Evolutionary conservation across 1,140 invertebrate species (phyloP).

Genomic region (Aphis craccivora): DNA sequence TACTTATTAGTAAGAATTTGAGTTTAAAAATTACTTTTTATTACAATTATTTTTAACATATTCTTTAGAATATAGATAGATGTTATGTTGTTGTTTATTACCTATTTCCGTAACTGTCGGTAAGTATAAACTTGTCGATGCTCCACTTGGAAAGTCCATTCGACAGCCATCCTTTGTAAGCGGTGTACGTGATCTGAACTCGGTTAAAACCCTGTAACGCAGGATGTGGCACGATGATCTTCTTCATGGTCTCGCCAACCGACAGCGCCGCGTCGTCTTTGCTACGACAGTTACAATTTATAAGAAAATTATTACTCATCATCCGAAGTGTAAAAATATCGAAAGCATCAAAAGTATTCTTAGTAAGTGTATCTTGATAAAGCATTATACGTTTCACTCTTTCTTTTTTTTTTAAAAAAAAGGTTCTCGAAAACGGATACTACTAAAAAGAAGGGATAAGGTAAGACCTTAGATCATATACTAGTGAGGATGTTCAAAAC

Average conservation of each 20-base stretch:
- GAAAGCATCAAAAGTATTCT: too few species aligned
- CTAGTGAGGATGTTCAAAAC: too few species aligned
- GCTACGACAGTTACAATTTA: conserved; percentile 64
- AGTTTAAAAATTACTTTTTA: background rate
- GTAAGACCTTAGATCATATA: too few species aligned
- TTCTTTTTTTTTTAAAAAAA: too few species aligned
- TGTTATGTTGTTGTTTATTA: conserved; percentile 63
- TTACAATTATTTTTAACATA: background rate
- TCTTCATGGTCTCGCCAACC: conserved; percentile 74
- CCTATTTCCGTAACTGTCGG: conserved; percentile 85
- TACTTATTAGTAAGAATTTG: too few species aligned
- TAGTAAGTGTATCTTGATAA: background rate
- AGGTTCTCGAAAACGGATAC: background rate
- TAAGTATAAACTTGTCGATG: conserved; percentile 82
- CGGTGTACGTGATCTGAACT: conserved; percentile 82
- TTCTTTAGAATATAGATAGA: too few species aligned
- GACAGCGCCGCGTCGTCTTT: conserved; percentile 82
- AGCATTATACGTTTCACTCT: background rate
- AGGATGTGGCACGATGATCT: conserved; percentile 88
- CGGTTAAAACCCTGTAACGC: conserved; percentile 76
- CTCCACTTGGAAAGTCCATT: conserved; percentile 80
- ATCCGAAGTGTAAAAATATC: background rate
- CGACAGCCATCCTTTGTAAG: conserved; percentile 91
- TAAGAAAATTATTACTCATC: background rate
- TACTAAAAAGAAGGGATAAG: background rate